A percentile compares a stretch with the other conserved stretches of the same genome.
Conservation (phyloP, 2,797 vertebrate species). For the Bryconaethiops microstoma region DNA sequence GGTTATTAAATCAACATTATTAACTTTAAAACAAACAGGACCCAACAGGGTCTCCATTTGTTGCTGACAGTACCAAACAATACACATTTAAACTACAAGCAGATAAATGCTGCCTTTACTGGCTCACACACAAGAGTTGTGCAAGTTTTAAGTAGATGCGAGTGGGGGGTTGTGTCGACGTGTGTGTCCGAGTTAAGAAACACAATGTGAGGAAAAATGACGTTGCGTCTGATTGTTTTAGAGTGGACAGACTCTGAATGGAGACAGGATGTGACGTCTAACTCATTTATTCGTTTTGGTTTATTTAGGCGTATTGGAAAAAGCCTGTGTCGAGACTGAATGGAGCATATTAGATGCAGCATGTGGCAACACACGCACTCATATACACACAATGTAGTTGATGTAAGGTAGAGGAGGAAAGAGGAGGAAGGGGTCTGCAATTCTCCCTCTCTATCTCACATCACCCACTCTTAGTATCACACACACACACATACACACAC, state of each 20-base stretch:
- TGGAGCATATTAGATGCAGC: slow-evolving; percentile 17
- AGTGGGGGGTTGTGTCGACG: background rate
- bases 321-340: background rate
- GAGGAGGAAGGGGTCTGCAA: background rate
- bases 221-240: slow-evolving; percentile 39
- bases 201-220: slow-evolving; percentile 56
- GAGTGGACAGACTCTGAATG: background rate
- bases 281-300: slow-evolving; percentile 2
- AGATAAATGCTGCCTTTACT: background rate
- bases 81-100: background rate
- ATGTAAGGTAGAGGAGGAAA: background rate
- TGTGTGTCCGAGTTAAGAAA: slow-evolving; percentile 5
- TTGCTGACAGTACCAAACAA: background rate
- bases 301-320: slow-evolving; percentile 23
- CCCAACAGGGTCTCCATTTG: background rate
- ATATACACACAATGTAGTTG: background rate
- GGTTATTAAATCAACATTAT: background rate
- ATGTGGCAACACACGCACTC: background rate
- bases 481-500: too few relatives aligned
- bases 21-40: background rate
- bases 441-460: background rate
- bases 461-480: background rate
- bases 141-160: background rate
- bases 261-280: slow-evolving; percentile 26
- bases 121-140: too few relatives aligned